phyloP scores from a whole-genome alignment of 2,113 vertebrate genomes.

The Lucifuga dentata region DNA sequence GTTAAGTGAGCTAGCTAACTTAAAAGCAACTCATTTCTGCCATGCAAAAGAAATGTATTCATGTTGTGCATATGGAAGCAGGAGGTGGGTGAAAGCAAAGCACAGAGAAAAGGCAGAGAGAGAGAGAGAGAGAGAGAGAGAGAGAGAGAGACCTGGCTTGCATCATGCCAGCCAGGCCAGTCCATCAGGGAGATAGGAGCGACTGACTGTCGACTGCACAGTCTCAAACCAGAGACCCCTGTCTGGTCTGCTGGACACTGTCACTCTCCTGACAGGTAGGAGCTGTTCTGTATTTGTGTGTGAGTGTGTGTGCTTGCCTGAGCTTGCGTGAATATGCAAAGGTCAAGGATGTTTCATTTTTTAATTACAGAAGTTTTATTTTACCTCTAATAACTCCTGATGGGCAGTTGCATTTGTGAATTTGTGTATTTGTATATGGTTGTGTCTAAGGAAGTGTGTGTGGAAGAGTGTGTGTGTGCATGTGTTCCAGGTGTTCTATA shows the following conservation, averaged over 20 bases:
- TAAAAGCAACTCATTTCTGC: neutral
- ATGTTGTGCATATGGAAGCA: neutral
- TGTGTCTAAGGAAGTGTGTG: conserved; percentile 29
- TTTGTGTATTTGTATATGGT: conserved; percentile 34
- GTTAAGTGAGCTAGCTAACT: too few relatives aligned
- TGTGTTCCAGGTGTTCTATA: conserved; percentile 65
- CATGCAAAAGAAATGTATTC: neutral
- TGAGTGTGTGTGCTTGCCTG: conserved; percentile 29
- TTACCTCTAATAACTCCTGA: neutral
- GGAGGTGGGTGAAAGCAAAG: conserved; percentile 35
- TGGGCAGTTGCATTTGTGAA: neutral
- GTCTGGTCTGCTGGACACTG: conserved; percentile 77
- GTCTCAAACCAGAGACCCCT: conserved; percentile 74
- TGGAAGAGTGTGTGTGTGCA: conserved; percentile 30
- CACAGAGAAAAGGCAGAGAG: conserved; percentile 53
- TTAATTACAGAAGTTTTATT: conserved; percentile 12
- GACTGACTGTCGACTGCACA: conserved; percentile 68
- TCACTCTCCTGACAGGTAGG: conserved; percentile 78
- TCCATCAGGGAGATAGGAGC: conserved; percentile 76
- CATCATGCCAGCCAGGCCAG: conserved; percentile 60
- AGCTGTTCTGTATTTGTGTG: conserved; percentile 39
- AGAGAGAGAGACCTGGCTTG: conserved; percentile 68
- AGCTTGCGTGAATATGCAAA: conserved; percentile 7
- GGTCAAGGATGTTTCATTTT: conserved; percentile 6
- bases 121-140: conserved; percentile 41